Conservation (phyloP, 2,888 invertebrate genomes). For the Coremacera marginata region DNA sequence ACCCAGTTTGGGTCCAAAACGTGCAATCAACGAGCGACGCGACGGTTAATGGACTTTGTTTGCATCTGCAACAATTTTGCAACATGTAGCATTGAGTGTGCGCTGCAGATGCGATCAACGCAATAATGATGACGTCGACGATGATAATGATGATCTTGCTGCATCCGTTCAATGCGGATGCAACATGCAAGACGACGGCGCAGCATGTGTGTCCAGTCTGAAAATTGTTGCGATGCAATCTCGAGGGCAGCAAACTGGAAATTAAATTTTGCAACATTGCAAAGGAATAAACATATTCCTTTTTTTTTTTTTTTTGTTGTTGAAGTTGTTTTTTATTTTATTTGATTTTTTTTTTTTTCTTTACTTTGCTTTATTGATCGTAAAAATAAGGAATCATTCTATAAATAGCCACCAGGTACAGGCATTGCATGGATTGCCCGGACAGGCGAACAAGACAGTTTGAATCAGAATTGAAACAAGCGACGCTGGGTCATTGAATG, state of each 20-base stretch:
- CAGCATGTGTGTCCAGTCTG: conserved; percentile 37
- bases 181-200: conserved; percentile 28
- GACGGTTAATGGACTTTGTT: conserved; percentile 43
- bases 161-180: conserved; percentile 33
- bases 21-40: conserved; percentile 12
- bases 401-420: conserved; percentile 37
- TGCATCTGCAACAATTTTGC: conserved; percentile 36
- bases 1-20: neutral
- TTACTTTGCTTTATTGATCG: conserved; percentile 39
- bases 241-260: conserved; percentile 32
- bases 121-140: conserved; percentile 16
- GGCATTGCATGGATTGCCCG: neutral
- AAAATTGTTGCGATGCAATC: neutral
- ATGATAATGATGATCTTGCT: neutral
- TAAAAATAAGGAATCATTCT: conserved; percentile 41
- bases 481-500: neutral
- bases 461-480: conserved; percentile 14
- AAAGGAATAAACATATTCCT: conserved; percentile 20
- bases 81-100: conserved; percentile 21
- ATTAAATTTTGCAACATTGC: conserved; percentile 29
- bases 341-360: conserved; percentile 11
- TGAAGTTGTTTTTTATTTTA: conserved; percentile 6
- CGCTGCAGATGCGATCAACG: neutral
- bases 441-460: conserved; percentile 28
- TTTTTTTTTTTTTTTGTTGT: no score